Evolutionary conservation across 1,140 invertebrate species (phyloP).

Genomic region (Gryllus bimaculatus): DNA sequence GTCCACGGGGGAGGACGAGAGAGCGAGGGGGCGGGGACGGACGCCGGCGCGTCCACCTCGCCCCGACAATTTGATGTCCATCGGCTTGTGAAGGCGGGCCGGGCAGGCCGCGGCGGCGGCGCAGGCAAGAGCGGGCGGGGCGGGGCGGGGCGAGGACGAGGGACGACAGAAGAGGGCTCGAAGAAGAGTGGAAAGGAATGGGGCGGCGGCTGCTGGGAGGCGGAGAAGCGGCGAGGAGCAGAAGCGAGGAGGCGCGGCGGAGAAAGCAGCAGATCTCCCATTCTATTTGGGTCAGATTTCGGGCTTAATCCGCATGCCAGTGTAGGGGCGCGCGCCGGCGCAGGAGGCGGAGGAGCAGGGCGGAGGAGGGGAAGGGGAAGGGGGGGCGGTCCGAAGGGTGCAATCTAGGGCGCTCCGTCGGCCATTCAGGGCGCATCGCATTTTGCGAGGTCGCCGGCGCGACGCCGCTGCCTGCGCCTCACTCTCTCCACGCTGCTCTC

Average conservation of each 20-base stretch:
- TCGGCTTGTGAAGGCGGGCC: too few species aligned
- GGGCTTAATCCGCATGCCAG: conserved; percentile 2
- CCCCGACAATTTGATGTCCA: too few species aligned
- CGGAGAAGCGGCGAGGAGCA: too few species aligned
- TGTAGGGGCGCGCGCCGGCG: neutral
- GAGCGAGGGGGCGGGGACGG: too few species aligned
- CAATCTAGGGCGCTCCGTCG: neutral
- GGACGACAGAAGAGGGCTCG: too few species aligned
- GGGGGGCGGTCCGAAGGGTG: neutral
- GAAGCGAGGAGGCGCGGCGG: neutral
- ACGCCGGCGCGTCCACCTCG: too few species aligned
- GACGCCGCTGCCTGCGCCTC: neutral
- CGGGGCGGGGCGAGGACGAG: too few species aligned
- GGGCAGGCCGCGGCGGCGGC: too few species aligned
- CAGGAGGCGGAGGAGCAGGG: neutral
- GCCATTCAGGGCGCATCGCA: neutral
- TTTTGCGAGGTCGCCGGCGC: neutral
- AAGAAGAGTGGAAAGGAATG: too few species aligned
- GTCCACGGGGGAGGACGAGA: too few species aligned
- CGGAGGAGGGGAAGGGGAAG: neutral
- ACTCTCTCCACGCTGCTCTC: neutral
- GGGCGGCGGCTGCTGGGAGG: too few species aligned
- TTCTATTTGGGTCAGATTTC: conserved; percentile 4
- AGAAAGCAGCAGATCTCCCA: neutral
- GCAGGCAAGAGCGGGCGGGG: too few species aligned